A percentile compares a stretch with the other conserved stretches of the same genome.
phyloP scores from a whole-genome alignment of 2,113 vertebrate genomes.

The Chlorodrepanis virens region DNA sequence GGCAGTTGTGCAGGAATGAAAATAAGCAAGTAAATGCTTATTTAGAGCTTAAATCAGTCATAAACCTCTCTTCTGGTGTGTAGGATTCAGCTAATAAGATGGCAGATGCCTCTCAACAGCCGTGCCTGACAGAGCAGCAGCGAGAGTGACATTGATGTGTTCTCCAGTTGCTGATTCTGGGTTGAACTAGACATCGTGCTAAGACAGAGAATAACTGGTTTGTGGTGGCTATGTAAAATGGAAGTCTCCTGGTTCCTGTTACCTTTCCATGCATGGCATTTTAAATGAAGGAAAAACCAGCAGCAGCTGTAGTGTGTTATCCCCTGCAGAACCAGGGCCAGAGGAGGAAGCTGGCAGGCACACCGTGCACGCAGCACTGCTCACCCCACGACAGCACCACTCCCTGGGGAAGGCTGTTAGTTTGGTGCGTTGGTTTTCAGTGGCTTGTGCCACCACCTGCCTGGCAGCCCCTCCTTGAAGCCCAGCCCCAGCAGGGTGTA shows the following conservation, averaged over 20 bases:
- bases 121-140: background rate
- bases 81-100: background rate
- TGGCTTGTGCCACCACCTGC: background rate
- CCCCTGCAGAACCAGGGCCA: background rate
- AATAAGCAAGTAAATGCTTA: background rate
- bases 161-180: background rate
- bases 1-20: background rate
- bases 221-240: background rate
- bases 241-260: background rate
- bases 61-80: background rate
- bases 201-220: background rate
- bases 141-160: background rate
- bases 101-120: background rate
- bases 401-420: background rate
- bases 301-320: background rate
- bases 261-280: background rate
- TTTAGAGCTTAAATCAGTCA: slow-evolving; percentile 5
- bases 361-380: rapidly evolving
- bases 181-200: background rate
- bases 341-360: background rate
- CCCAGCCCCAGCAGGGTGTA: background rate
- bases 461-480: background rate
- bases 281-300: background rate
- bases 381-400: background rate
- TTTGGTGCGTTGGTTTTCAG: background rate